Evolutionary conservation across 2,113 vertebrate genomes (phyloP).

Genomic region (Physeter macrocephalus): DNA sequence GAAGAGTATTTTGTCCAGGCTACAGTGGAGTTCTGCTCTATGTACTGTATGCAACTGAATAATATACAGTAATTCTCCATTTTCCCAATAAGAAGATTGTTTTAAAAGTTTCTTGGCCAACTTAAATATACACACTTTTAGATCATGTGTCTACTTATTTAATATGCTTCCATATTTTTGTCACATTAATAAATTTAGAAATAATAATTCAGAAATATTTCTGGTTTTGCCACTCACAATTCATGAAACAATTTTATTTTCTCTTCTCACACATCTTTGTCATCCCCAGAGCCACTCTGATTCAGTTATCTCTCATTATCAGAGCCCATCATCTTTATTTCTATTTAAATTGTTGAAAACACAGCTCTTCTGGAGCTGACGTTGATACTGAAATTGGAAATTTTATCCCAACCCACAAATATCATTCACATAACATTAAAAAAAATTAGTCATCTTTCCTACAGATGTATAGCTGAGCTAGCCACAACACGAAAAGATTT

Average conservation of each 20-base stretch:
- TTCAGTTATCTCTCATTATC: background rate
- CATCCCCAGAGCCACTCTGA: background rate
- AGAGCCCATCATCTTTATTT: background rate
- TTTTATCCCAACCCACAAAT: background rate
- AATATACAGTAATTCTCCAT: background rate
- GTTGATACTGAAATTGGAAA: background rate
- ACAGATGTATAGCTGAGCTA: background rate
- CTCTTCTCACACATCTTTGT: background rate
- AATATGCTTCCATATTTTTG: background rate
- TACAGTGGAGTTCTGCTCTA: background rate
- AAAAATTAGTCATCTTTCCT: background rate
- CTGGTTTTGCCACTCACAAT: background rate
- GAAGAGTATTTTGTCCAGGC: background rate
- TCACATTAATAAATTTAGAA: background rate
- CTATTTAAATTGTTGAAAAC: background rate
- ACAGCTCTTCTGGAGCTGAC: background rate
- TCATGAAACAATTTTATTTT: background rate
- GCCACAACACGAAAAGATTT: background rate
- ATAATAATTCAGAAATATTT: background rate
- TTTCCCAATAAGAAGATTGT: background rate
- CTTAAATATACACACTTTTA: background rate
- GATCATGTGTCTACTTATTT: background rate
- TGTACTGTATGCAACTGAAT: background rate
- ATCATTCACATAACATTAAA: background rate
- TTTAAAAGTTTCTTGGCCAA: background rate